Evolutionary conservation across 2,888 invertebrate species (phyloP).

Genomic region (Eutolmus rufibarbis): DNA sequence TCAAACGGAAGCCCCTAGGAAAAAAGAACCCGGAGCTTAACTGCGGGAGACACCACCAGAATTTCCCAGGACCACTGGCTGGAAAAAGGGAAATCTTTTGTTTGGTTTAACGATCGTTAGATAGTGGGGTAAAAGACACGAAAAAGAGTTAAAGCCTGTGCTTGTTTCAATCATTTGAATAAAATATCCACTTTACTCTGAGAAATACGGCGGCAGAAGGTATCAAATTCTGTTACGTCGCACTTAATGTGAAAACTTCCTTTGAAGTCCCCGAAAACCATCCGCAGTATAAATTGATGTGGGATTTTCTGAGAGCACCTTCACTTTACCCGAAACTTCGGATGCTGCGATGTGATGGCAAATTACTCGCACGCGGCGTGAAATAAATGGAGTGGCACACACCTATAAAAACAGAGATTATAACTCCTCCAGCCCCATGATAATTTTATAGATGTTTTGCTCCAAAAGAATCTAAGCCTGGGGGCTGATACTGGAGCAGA

Average conservation of each 20-base stretch:
- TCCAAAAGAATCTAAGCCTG: background rate
- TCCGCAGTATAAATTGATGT: background rate
- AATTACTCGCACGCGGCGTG: background rate
- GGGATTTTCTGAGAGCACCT: background rate
- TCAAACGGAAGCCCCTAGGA: background rate
- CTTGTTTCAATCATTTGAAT: background rate
- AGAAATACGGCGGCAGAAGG: background rate
- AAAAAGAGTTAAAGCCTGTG: background rate
- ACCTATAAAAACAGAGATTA: background rate
- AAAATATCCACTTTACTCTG: background rate
- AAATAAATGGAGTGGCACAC: background rate
- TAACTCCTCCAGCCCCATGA: background rate
- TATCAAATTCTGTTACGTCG: background rate
- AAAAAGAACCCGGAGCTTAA: background rate
- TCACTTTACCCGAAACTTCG: background rate
- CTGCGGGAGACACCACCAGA: background rate
- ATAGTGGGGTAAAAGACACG: background rate
- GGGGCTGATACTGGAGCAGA: background rate
- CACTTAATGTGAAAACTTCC: background rate
- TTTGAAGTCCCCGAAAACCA: background rate
- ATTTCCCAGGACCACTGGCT: background rate
- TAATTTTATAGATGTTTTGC: background rate
- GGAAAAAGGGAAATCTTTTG: background rate
- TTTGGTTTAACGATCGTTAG: background rate
- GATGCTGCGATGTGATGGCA: background rate